phyloP scores from a whole-genome alignment of 1,140 invertebrate genomes.

The Megalopta genalis region DNA sequence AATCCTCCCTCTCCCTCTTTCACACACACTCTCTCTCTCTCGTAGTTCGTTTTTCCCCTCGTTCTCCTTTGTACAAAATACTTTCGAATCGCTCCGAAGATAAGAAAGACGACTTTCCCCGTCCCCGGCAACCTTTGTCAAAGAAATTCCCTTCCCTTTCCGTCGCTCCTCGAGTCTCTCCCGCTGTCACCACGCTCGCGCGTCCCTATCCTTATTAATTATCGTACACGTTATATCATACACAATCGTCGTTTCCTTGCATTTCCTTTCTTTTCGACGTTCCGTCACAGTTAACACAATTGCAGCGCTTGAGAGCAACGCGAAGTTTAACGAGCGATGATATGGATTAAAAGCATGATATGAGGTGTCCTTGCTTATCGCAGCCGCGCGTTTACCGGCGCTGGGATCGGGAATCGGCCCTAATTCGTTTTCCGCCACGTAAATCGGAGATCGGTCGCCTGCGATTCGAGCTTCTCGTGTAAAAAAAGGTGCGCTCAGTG shows the following conservation, averaged over 20 bases:
- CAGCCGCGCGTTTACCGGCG: conserved; percentile 50
- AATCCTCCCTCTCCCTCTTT: not conserved
- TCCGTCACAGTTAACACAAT: conserved; percentile 56
- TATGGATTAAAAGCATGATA: conserved; percentile 72
- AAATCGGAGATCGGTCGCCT: not conserved
- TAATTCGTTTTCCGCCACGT: not conserved
- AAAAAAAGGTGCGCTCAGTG: conserved; percentile 25
- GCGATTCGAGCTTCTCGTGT: conserved; percentile 14
- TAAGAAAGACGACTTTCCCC: conserved; percentile 3
- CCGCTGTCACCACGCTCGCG: not conserved
- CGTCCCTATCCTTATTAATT: conserved; percentile 50
- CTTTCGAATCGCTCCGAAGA: conserved; percentile 29
- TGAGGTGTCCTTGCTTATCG: conserved; percentile 64
- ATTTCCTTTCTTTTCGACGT: conserved; percentile 7
- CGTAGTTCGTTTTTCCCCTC: not conserved
- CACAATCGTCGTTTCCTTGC: conserved; percentile 48
- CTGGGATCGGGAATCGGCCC: not conserved
- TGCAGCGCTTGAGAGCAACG: conserved; percentile 61
- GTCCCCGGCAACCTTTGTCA: not conserved
- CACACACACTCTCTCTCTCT: not conserved
- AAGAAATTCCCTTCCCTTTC: conserved; percentile 5
- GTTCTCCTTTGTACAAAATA: conserved; percentile 57
- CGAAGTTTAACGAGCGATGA: conserved; percentile 59
- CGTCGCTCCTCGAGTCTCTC: not conserved
- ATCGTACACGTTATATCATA: conserved; percentile 66